phyloP scores from a whole-genome alignment of 2,113 vertebrate genomes.

The Siphamia tubifer region DNA sequence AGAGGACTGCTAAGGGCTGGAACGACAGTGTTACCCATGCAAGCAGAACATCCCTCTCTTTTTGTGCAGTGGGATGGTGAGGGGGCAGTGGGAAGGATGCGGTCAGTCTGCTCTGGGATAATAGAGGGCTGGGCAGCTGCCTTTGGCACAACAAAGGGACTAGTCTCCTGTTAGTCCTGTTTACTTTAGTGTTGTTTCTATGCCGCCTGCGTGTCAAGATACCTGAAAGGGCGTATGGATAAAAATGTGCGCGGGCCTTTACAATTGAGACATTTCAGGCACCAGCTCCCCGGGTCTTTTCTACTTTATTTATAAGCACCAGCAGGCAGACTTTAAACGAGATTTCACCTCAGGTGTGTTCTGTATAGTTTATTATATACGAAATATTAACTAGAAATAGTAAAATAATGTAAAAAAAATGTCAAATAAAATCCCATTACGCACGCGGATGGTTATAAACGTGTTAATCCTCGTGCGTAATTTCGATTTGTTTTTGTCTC shows the following conservation, averaged over 20 bases:
- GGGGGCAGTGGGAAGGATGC: conserved; percentile 83
- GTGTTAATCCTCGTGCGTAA: too few species aligned
- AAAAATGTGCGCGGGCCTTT: conserved; percentile 46
- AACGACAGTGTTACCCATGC: conserved; percentile 80
- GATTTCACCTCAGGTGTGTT: conserved; percentile 1
- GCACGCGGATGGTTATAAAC: too few species aligned
- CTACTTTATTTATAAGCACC: conserved; percentile 6
- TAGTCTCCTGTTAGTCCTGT: conserved; percentile 85
- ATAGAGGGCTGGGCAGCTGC: conserved; percentile 89
- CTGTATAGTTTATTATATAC: too few species aligned
- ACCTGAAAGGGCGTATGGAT: conserved; percentile 80
- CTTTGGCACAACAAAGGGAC: conserved; percentile 84
- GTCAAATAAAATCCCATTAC: too few species aligned
- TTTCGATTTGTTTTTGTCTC: too few species aligned
- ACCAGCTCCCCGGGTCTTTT: conserved; percentile 1
- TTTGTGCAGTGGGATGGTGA: conserved; percentile 87
- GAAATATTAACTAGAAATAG: too few species aligned
- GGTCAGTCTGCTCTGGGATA: conserved; percentile 85
- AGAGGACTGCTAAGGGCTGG: conserved; percentile 78
- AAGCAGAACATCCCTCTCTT: conserved; percentile 88
- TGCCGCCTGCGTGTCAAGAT: conserved; percentile 81
- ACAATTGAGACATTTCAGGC: conserved; percentile 70
- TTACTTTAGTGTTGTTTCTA: conserved; percentile 88
- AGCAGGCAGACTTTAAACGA: background rate
- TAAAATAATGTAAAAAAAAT: too few species aligned